Percentiles rank a stretch among this genome's conserved stretches.
phyloP scores from a whole-genome alignment of 2,113 vertebrate genomes.

The Glareola pratincola region DNA sequence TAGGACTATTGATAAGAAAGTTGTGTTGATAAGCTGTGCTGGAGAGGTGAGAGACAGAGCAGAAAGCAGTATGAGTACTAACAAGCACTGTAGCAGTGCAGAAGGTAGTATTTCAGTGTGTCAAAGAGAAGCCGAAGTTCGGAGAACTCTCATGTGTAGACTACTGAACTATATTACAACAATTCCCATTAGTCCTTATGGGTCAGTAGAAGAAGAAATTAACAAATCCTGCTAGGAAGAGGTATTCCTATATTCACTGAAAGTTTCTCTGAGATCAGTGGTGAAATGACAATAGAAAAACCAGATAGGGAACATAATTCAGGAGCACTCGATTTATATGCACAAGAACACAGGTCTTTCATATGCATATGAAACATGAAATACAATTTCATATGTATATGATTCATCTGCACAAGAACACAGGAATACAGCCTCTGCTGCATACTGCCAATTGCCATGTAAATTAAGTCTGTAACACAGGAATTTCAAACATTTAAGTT shows the following conservation, averaged over 20 bases:
- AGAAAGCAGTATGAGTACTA: not conserved
- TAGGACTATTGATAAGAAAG: not conserved
- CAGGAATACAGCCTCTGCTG: not conserved
- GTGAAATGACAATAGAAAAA: not conserved
- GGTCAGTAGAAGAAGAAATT: not conserved
- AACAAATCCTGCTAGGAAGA: not conserved
- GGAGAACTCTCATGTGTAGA: not conserved
- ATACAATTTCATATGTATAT: not conserved
- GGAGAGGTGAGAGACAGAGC: fast-evolving
- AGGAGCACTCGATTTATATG: not conserved
- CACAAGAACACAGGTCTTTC: not conserved
- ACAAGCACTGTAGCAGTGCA: fast-evolving
- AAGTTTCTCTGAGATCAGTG: not conserved
- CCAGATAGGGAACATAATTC: not conserved
- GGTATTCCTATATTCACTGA: not conserved
- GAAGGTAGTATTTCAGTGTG: not conserved
- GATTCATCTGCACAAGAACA: not conserved
- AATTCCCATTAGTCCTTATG: not conserved
- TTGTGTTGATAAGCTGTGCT: not conserved
- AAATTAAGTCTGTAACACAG: not conserved
- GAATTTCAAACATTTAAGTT: not conserved
- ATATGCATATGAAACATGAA: not conserved
- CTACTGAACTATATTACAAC: too few species aligned
- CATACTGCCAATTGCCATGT: not conserved
- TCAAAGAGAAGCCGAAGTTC: not conserved